Evolutionary conservation across 2,888 invertebrate genomes (phyloP), one percentile per base, ranked within the genome.

Genomic region (Hirtodrosophila histrioides): DNA sequence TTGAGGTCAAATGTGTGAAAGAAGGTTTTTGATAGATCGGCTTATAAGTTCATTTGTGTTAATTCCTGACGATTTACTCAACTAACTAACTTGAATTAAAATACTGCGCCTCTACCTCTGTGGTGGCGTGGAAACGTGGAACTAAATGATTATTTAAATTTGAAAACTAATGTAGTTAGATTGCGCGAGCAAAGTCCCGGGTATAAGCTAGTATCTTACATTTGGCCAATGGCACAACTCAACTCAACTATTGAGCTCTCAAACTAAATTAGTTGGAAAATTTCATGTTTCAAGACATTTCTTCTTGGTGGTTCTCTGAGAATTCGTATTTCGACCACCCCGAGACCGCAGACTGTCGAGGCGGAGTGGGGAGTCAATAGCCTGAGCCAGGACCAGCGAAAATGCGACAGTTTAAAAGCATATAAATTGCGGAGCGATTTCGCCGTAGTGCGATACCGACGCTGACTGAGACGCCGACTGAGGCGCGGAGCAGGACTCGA

Each of bases 191-290:
- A 17, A 17, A 17, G 17, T 17, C 17, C 1, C 17, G 17, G 17
- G 17, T 17, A 2, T 17, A 17, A 17, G 4, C 27, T 27, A 27
- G 27, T 3, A 5, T 27, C 27, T 27, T 5, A 27, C 3, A 27
- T 27, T 0, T 31, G 9, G 3, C 9, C 4, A 31, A 31, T 31
- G 4, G 37, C 39, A 39, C 36, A 45, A 29, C 53, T 60, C 80
- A 78, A 78, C 37, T 83, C 81, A 83, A 81, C 64, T 84, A 84
- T 80, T 76, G 80, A 80, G 78, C 68, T 63, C 67, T 51, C 46
- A 67, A 74, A 78, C 73, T 82, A 86, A 86, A 86, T 85, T 86
- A 81, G 67, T 82, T 71, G 85, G 84, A 84, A 85, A 85, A 86
- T 85, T 74, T 75, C 70, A 75, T 50, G 60, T 23, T 49, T 54